Base-by-base conservation (phyloP, 2,797 vertebrate species). In the Coccyzus lansbergi region DNA sequence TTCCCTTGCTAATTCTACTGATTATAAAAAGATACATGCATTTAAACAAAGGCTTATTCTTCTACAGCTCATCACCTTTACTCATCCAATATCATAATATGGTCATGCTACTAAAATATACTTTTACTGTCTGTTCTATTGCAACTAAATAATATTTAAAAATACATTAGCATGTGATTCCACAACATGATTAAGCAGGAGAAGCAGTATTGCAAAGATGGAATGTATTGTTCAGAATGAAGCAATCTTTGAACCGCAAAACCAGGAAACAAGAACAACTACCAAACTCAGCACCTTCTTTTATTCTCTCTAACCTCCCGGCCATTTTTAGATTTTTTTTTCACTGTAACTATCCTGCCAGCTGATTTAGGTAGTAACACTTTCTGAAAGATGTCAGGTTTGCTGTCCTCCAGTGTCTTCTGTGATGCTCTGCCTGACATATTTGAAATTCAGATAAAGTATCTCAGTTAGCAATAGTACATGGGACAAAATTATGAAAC, bases 1-100 rank as follows among this genome's bases (percentile, higher is more conserved):
- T 95, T 96, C 93, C 93, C 93, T 92, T 90, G 93, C 74, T 94
- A 96, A 95, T 96, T 93, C 87, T 59, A 63, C 91, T 96, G 80
- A 96, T 95, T 96, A 91, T 33, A 56, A 77, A 75, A 71, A 94
- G 83, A 95, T 91, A 91, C 20, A 84, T 86, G 83, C 91, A 88
- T 94, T 96, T 91, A 95, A 97, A 94, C 85, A 95, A 95, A 95
- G 89, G 77, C 88, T 93, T 84, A 60, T 51, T 84, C 89, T 75
- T 90, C 91, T 78, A 94, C 60, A 95, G 84, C 77, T 94, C 89
- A 86, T 94, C 92, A 96, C 89, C 94, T 96, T 93, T 92, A 94
- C 85, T 60, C 85, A 88, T 67, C 77, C 80, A 88, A 91, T 93
- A 67, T 86, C 70, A 75, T 82, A 95, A 83, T 89, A 86, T 15